These are phyloP conservation scores for Ceramica pisi DNA, from an alignment of 2,888 invertebrate genomes.

Conservation along the genomic window DNA sequence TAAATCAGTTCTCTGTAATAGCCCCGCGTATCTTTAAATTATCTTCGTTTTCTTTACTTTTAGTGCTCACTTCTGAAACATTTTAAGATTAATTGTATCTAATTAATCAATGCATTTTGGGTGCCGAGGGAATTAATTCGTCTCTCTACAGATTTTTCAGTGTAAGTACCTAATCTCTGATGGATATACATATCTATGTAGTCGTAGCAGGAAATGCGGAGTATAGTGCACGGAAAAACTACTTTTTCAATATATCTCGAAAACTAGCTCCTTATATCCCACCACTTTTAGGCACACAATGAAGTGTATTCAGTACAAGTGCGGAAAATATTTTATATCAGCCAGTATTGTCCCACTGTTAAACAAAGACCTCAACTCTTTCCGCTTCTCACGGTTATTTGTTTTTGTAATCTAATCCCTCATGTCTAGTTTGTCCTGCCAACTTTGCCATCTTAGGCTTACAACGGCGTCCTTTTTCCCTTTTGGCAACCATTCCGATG, in stretches of 20 bases:
- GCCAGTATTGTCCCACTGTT: neutral
- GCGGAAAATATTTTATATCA: neutral
- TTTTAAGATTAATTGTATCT: constrained; percentile 32
- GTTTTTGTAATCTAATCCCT: neutral
- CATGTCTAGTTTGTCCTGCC: neutral
- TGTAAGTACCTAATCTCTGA: neutral
- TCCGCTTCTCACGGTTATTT: neutral
- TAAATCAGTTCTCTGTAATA: constrained; percentile 79
- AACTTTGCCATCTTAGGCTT: neutral
- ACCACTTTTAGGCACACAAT: no score
- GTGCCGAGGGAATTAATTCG: neutral
- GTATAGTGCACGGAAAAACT: neutral
- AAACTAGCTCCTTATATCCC: no score
- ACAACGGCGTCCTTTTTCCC: neutral
- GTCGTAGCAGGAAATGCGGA: neutral
- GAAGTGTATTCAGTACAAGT: no score
- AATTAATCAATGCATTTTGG: constrained; percentile 40
- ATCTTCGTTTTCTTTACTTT: constrained; percentile 72
- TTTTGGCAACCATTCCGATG: neutral
- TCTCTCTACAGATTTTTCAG: neutral
- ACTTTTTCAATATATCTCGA: neutral
- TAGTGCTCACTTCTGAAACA: constrained; percentile 39
- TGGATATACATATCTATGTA: neutral
- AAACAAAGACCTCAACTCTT: neutral
- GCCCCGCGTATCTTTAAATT: constrained; percentile 76